A percentile compares a stretch with the other conserved stretches of the same genome.
phyloP scores from a whole-genome alignment of 2,797 vertebrate genomes.

The Poeciliopsis infans region DNA sequence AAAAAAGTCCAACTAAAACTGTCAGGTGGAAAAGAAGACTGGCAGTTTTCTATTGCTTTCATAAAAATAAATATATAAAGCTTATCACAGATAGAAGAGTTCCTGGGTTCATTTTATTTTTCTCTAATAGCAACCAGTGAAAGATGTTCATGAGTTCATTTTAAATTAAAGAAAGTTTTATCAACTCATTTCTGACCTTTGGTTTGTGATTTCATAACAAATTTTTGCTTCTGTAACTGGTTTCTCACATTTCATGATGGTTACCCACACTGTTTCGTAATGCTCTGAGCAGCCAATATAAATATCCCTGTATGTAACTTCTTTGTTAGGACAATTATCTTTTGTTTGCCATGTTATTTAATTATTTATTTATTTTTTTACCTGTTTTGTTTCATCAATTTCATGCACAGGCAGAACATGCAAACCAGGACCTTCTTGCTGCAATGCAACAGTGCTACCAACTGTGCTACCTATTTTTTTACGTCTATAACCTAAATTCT shows the following conservation, averaged over 20 bases:
- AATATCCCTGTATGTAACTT: no score
- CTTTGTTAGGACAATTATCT: no score
- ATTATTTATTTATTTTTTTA: no score
- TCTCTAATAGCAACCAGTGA: not conserved
- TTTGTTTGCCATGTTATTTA: no score
- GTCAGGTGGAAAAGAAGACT: not conserved
- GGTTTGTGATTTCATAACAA: not conserved
- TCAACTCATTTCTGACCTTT: not conserved
- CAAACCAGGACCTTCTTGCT: no score
- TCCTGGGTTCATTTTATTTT: not conserved
- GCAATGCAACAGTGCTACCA: no score
- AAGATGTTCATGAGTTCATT: not conserved
- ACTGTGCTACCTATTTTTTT: no score
- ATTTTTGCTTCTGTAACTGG: not conserved
- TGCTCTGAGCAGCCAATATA: no score
- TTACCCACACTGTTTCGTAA: no score
- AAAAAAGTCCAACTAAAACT: conserved; percentile 51
- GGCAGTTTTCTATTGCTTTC: not conserved
- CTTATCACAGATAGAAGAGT: not conserved
- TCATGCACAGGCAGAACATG: no score
- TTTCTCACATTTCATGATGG: not conserved
- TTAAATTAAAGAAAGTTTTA: not conserved
- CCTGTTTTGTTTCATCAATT: no score
- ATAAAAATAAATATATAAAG: not conserved
- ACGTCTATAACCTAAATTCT: no score